Conservation (phyloP, 2,797 vertebrate genomes). For the Odontamblyopus lacepedii region DNA sequence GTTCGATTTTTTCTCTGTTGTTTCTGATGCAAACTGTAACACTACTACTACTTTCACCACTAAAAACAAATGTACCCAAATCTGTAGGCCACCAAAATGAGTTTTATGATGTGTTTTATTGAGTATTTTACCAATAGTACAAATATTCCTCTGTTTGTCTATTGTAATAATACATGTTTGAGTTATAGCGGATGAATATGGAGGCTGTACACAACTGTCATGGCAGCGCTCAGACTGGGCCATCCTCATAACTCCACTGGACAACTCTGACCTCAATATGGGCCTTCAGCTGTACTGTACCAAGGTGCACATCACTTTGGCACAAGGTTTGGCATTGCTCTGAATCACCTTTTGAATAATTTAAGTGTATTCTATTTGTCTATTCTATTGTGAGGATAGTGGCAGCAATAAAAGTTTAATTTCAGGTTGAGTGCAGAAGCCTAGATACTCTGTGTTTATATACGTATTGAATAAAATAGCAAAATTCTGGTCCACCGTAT, state of each 20-base stretch:
- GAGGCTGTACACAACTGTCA: slow-evolving; percentile 41
- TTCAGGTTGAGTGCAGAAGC: too few species aligned
- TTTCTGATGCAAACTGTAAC: too few species aligned
- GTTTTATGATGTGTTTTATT: background rate
- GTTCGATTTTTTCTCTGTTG: too few species aligned
- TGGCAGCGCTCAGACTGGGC: slow-evolving; percentile 45
- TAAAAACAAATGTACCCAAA: too few species aligned
- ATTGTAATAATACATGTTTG: background rate
- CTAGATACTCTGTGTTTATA: too few species aligned
- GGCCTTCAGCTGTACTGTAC: slow-evolving; percentile 1
- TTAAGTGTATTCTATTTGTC: slow-evolving; percentile 37
- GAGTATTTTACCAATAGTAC: background rate
- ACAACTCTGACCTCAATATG: slow-evolving; percentile 58
- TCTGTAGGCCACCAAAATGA: background rate
- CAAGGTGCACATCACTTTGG: background rate
- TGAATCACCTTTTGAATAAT: slow-evolving; percentile 7
- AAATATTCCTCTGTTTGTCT: background rate
- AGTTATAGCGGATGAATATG: background rate
- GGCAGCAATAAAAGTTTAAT: slow-evolving; percentile 12
- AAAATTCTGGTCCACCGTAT: too few species aligned
- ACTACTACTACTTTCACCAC: too few species aligned
- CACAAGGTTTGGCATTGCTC: slow-evolving; percentile 36
- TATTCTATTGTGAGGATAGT: slow-evolving; percentile 14
- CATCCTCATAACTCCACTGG: slow-evolving; percentile 47
- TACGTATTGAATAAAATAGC: too few species aligned